A percentile compares a stretch with the other conserved stretches of the same genome.
phyloP scores from a whole-genome alignment of 2,888 invertebrate genomes.

The Andrena dorsata region DNA sequence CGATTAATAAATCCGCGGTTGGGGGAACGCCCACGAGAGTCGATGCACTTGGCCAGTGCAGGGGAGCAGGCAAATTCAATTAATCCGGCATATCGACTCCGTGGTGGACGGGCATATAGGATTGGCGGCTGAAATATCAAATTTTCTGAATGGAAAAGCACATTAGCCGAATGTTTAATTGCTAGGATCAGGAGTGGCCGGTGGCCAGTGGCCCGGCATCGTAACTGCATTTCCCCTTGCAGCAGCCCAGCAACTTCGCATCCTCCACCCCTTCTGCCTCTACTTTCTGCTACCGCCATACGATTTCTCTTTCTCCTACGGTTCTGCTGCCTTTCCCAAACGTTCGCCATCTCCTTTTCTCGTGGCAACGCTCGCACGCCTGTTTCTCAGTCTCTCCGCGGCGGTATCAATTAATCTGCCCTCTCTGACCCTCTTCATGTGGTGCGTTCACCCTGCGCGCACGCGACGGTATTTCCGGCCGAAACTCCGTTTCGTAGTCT shows the following conservation, averaged over 20 bases:
- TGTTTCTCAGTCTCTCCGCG: slow-evolving; percentile 55
- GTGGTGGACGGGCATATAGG: slow-evolving; percentile 51
- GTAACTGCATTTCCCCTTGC: slow-evolving; percentile 72
- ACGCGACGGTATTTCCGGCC: slow-evolving; percentile 67
- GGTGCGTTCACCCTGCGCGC: slow-evolving; percentile 68
- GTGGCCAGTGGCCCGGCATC: slow-evolving; percentile 61
- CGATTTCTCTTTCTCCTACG: slow-evolving; percentile 26
- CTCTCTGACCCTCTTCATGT: slow-evolving; percentile 69
- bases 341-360: slow-evolving; percentile 36
- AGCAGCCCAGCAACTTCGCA: slow-evolving; percentile 69
- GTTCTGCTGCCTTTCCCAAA: slow-evolving; percentile 12
- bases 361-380: slow-evolving; percentile 20
- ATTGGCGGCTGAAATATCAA: slow-evolving; percentile 77
- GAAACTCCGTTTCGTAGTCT: slow-evolving; percentile 71
- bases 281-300: slow-evolving; percentile 35
- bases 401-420: slow-evolving; percentile 75
- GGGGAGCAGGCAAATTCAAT: slow-evolving; percentile 75
- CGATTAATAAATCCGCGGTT: slow-evolving; percentile 78
- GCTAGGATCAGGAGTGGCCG: slow-evolving; percentile 80
- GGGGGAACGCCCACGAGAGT: slow-evolving; percentile 41
- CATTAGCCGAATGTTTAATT: slow-evolving; percentile 83
- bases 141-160: slow-evolving; percentile 84
- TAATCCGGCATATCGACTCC: slow-evolving; percentile 78
- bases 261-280: slow-evolving; percentile 34
- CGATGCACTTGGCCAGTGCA: slow-evolving; percentile 30